Conservation (phyloP, 2,888 invertebrate genomes). For the Hypomecis atomaria region DNA sequence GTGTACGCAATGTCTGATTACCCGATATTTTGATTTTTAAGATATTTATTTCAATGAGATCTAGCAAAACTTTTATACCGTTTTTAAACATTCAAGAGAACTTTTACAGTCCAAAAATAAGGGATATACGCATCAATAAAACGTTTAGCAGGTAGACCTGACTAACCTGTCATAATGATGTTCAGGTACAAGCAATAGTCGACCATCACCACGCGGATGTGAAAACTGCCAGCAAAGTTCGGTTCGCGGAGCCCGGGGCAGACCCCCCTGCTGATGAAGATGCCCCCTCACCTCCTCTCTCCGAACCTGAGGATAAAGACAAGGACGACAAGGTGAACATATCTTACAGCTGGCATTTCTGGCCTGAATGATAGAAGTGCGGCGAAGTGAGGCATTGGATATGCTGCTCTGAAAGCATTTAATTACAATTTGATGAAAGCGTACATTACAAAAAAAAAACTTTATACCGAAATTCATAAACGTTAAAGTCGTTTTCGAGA, state of each 20-base stretch:
- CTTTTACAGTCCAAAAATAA: too few species aligned
- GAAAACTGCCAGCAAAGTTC: conserved; percentile 92
- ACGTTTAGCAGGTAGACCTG: neutral
- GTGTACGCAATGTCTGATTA: too few species aligned
- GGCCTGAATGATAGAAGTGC: neutral
- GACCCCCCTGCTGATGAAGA: conserved; percentile 68
- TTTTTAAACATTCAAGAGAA: too few species aligned
- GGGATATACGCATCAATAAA: neutral
- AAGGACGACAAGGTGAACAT: conserved; percentile 81
- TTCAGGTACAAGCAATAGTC: conserved; percentile 96
- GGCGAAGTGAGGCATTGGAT: conserved; percentile 9
- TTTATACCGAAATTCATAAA: too few species aligned
- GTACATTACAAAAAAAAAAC: too few species aligned
- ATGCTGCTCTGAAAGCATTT: too few species aligned
- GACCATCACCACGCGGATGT: conserved; percentile 94
- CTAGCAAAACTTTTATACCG: too few species aligned
- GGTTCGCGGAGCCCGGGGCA: conserved; percentile 91
- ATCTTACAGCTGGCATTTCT: conserved; percentile 32
- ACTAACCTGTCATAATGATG: neutral
- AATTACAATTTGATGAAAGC: too few species aligned
- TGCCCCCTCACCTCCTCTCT: conserved; percentile 78
- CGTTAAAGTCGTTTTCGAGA: too few species aligned
- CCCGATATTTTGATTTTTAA: too few species aligned
- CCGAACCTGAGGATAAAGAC: conserved; percentile 76
- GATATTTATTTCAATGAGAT: too few species aligned